Evolutionary conservation across 2,888 invertebrate species (phyloP).

Genomic region (Deroplatys truncata): DNA sequence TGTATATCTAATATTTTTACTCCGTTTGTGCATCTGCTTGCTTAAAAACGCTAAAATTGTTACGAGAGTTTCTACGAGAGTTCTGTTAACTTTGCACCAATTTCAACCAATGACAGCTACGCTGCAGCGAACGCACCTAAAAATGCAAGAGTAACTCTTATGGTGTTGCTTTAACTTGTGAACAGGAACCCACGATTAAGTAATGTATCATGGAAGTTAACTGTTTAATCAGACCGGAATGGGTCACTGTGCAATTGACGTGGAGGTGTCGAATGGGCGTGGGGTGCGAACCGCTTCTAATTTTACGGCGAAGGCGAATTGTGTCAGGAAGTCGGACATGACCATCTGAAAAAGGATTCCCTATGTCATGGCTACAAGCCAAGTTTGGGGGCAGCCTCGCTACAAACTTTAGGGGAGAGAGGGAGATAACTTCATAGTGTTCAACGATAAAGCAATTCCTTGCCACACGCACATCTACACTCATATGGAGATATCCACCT

Average conservation of each 20-base stretch:
- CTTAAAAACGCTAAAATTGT: too few relatives aligned
- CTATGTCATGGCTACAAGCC: not conserved
- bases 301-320: not conserved
- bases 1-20: too few relatives aligned
- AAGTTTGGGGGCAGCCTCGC: not conserved
- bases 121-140: too few relatives aligned
- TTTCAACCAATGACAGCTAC: too few relatives aligned
- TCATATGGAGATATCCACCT: not conserved
- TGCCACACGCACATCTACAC: not conserved
- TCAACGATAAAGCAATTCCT: not conserved
- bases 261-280: not conserved
- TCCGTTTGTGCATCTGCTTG: too few relatives aligned
- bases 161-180: too few relatives aligned
- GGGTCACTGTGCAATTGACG: not conserved
- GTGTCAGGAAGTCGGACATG: not conserved
- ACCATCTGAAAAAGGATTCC: not conserved
- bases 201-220: too few relatives aligned
- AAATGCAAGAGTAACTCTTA: too few relatives aligned
- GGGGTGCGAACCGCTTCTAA: not conserved
- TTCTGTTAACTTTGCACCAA: too few relatives aligned
- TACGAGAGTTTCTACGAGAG: too few relatives aligned
- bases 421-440: not conserved
- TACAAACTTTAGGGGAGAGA: not conserved
- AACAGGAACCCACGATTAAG: too few relatives aligned
- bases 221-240: not conserved